Conservation (phyloP, 1,140 invertebrate species). For the Leptinotarsa texana region DNA sequence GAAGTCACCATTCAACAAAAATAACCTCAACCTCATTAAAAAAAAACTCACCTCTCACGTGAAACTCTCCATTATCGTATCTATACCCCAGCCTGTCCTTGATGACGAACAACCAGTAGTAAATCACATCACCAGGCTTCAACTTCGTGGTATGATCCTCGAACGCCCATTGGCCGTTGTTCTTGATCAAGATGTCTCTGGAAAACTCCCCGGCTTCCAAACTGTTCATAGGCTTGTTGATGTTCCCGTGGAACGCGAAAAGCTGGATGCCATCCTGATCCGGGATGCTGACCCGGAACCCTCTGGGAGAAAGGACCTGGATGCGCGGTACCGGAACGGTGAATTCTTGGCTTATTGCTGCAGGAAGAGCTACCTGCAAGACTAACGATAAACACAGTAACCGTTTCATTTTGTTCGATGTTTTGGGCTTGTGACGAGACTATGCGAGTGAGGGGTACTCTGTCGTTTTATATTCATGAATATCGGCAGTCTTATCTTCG, state of each 20-base stretch:
- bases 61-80: constrained; percentile 43
- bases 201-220: constrained; percentile 60
- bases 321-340: constrained; percentile 44
- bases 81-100: constrained; percentile 54
- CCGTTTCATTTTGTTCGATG: neutral
- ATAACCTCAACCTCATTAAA: no score
- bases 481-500: neutral
- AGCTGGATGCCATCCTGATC: constrained; percentile 48
- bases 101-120: constrained; percentile 64
- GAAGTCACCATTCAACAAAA: no score
- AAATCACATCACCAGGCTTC: constrained; percentile 57
- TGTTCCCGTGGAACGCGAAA: constrained; percentile 54
- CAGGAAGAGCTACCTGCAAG: neutral
- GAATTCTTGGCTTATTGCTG: constrained; percentile 10
- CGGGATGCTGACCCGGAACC: constrained; percentile 50
- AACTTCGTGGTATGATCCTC: constrained; percentile 55
- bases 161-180: constrained; percentile 59
- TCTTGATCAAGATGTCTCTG: constrained; percentile 55
- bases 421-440: neutral
- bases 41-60: constrained; percentile 39
- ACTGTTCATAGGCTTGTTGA: constrained; percentile 48
- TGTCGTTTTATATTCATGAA: neutral
- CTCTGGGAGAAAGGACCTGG: constrained; percentile 39
- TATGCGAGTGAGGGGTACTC: neutral
- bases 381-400: neutral